phyloP scores from a whole-genome alignment of 2,113 vertebrate species.

The Speoplatyrhinus poulsoni region DNA sequence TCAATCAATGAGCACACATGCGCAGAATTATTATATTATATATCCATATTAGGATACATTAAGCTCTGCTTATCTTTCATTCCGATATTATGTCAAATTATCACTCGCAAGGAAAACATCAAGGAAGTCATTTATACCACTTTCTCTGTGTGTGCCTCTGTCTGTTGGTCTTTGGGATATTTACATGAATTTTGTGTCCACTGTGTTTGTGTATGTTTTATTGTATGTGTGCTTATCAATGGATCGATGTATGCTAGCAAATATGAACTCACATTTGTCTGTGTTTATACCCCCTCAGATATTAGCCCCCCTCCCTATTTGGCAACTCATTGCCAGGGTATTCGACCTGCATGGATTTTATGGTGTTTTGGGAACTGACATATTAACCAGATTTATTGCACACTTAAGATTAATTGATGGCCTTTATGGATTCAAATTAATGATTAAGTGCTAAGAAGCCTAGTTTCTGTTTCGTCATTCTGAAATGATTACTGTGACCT shows the following conservation, averaged over 20 bases:
- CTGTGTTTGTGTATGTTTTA: neutral
- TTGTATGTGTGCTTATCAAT: constrained; percentile 3
- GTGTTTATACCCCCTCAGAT: constrained; percentile 41
- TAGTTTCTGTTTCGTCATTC: constrained; percentile 67
- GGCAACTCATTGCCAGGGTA: constrained; percentile 73
- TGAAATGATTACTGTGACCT: constrained; percentile 66
- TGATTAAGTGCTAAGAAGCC: constrained; percentile 76
- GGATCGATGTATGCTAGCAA: neutral
- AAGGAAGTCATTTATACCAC: constrained; percentile 19
- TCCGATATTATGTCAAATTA: constrained; percentile 68
- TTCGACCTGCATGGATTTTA: constrained; percentile 74
- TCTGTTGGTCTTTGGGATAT: neutral
- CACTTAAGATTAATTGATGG: constrained; percentile 80
- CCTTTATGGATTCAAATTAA: constrained; percentile 78
- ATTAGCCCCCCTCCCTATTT: constrained; percentile 54
- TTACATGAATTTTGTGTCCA: neutral
- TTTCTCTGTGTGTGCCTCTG: neutral
- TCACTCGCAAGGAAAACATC: constrained; percentile 25
- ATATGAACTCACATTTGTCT: constrained; percentile 8
- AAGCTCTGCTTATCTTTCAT: constrained; percentile 69
- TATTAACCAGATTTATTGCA: constrained; percentile 80
- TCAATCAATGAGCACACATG: constrained; percentile 31
- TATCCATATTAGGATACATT: constrained; percentile 67
- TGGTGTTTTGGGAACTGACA: constrained; percentile 78
- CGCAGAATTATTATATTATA: constrained; percentile 8